Evolutionary conservation across 2,888 invertebrate species (phyloP).

Genomic region (Hemithea aestivaria): DNA sequence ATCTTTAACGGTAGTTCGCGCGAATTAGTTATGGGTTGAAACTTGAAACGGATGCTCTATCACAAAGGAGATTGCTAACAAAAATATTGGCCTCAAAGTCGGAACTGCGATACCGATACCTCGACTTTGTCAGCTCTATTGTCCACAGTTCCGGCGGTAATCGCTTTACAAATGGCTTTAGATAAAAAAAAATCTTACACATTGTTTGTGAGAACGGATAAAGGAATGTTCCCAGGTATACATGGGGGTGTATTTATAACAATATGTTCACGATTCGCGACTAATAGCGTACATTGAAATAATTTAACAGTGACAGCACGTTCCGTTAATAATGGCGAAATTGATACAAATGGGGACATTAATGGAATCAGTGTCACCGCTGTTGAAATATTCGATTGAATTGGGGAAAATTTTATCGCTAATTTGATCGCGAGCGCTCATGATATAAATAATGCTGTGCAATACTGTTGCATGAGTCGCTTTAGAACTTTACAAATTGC

Average conservation of each 20-base stretch:
- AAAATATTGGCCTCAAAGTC: constrained; percentile 66
- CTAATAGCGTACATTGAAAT: constrained; percentile 46
- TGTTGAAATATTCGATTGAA: constrained; percentile 33
- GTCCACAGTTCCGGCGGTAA: constrained; percentile 70
- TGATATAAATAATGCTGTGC: constrained; percentile 15
- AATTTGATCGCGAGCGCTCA: constrained; percentile 22
- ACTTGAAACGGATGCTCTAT: constrained; percentile 52
- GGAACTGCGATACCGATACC: constrained; percentile 73
- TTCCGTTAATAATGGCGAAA: constrained; percentile 48
- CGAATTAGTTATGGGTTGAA: constrained; percentile 28
- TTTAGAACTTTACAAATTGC: too few species aligned
- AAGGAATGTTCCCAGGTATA: constrained; percentile 65
- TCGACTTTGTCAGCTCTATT: constrained; percentile 63
- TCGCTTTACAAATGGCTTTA: constrained; percentile 54
- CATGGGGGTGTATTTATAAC: constrained; percentile 55
- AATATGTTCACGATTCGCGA: constrained; percentile 41
- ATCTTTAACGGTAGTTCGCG: constrained; percentile 24
- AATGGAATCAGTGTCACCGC: constrained; percentile 40
- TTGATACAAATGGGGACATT: constrained; percentile 49
- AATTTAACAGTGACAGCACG: constrained; percentile 51
- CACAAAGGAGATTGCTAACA: constrained; percentile 55
- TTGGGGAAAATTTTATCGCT: constrained; percentile 24
- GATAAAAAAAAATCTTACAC: constrained; percentile 49
- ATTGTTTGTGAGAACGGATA: constrained; percentile 58
- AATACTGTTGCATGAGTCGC: too few species aligned